These are phyloP conservation scores for Noctuana brunneofusca DNA, from an alignment of 2,888 invertebrate species.

Conservation along the genomic window DNA sequence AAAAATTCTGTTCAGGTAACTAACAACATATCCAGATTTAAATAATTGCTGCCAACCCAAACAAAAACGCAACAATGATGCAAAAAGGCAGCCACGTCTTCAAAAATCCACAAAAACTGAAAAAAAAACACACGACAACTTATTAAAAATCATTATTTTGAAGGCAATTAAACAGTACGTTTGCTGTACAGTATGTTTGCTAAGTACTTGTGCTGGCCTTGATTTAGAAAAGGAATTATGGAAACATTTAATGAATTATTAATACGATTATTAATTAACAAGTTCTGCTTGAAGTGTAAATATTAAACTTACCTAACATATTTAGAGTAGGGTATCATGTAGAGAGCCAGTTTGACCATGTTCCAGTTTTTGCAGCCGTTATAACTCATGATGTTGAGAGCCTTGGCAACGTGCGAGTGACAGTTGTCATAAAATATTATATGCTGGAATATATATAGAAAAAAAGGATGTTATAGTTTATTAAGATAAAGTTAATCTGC, in stretches of 20 bases:
- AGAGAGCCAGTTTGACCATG: conserved; percentile 93
- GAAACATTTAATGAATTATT: not conserved
- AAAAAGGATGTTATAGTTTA: no score
- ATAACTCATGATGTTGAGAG: conserved; percentile 96
- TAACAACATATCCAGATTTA: conserved; percentile 41
- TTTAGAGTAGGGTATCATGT: conserved; percentile 87
- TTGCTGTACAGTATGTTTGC: no score
- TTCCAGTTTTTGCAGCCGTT: conserved; percentile 91
- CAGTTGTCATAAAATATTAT: conserved; percentile 98
- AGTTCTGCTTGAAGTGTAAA: not conserved
- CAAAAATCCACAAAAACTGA: conserved; percentile 85
- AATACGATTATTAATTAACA: not conserved
- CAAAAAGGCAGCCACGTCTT: conserved; percentile 94
- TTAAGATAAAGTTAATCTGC: no score
- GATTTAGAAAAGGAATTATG: no score
- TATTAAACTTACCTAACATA: conserved; percentile 87
- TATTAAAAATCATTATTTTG: not conserved
- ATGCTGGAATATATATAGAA: conserved; percentile 84
- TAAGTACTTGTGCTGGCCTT: not conserved
- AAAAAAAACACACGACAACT: conserved; percentile 47
- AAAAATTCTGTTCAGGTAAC: conserved; percentile 4
- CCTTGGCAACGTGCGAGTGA: conserved; percentile 97
- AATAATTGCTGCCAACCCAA: conserved; percentile 59
- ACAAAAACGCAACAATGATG: conserved; percentile 73
- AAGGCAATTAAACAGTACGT: not conserved